Conservation (phyloP, 2,888 invertebrate genomes). For the Nasonia oneida region DNA sequence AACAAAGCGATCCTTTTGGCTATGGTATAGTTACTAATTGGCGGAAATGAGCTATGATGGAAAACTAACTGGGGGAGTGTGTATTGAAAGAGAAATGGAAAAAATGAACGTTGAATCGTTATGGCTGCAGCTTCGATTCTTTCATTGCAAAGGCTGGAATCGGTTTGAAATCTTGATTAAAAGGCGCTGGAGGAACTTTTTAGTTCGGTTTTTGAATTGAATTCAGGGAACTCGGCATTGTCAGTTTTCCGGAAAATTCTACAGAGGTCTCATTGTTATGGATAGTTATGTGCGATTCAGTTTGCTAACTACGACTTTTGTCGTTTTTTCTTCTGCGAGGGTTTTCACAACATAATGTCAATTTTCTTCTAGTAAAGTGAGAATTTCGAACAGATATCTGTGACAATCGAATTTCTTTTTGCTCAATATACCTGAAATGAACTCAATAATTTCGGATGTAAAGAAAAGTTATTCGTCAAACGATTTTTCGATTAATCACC, state of each 20-base stretch:
- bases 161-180: neutral
- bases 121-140: neutral
- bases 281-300: neutral
- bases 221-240: neutral
- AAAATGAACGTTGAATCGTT: neutral
- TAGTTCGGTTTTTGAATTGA: neutral
- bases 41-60: neutral
- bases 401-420: no score
- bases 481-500: neutral
- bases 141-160: neutral
- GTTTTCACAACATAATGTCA: no score
- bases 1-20: no score
- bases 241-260: neutral
- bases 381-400: no score
- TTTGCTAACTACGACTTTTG: no score
- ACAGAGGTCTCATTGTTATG: neutral
- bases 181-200: neutral
- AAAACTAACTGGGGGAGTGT: neutral
- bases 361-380: no score
- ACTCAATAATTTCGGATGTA: no score
- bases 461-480: no score
- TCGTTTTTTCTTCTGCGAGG: no score
- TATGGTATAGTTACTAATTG: neutral
- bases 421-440: no score
- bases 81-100: neutral